phyloP scores from a whole-genome alignment of 2,113 vertebrate species.

The Podiceps cristatus region DNA sequence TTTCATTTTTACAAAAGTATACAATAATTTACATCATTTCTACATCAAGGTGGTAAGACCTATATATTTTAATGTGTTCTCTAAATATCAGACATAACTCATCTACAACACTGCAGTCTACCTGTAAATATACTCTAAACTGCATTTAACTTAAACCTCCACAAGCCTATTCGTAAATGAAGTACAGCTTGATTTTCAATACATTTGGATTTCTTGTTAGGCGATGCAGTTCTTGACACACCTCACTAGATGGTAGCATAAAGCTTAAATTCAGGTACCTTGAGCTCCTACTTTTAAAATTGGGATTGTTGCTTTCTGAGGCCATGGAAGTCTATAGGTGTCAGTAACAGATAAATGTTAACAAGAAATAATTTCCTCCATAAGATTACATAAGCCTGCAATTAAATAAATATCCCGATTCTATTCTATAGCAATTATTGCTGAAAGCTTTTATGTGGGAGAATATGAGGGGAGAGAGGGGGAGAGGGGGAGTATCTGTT shows the following conservation, averaged over 20 bases:
- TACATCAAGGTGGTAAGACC: neutral
- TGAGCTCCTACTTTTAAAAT: neutral
- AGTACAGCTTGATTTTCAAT: neutral
- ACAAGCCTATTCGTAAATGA: neutral
- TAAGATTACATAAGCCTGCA: neutral
- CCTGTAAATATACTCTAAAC: neutral
- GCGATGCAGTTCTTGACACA: neutral
- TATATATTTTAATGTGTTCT: neutral
- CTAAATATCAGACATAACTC: neutral
- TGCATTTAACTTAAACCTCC: neutral
- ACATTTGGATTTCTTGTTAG: neutral
- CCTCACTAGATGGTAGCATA: conserved; percentile 40
- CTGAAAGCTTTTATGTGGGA: neutral
- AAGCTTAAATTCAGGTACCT: neutral
- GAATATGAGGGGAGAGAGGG: no score
- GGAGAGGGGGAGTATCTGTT: no score
- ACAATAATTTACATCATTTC: neutral
- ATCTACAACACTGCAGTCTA: neutral
- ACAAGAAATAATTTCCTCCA: neutral
- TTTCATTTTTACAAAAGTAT: neutral
- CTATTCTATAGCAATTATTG: neutral
- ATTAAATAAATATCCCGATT: neutral
- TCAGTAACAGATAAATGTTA: neutral
- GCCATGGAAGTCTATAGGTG: neutral
- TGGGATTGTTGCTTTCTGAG: neutral